A percentile compares a stretch with the other conserved stretches of the same genome.
phyloP scores from a whole-genome alignment of 2,888 invertebrate species.

The Agapostemon virescens region DNA sequence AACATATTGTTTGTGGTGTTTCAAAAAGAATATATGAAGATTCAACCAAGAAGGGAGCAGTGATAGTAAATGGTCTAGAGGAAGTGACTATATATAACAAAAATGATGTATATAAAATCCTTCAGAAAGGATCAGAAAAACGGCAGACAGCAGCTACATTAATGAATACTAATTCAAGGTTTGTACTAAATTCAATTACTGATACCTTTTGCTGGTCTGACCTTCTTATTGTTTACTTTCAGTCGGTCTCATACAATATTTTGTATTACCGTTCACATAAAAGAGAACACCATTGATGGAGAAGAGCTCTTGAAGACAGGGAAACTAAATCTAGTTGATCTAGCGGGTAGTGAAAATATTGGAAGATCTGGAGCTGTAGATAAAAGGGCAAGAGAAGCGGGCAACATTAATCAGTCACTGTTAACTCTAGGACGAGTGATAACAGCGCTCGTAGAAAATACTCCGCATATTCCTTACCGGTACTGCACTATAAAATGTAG shows the following conservation, averaged over 20 bases:
- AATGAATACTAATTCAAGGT: constrained; percentile 97
- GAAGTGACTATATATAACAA: constrained; percentile 95
- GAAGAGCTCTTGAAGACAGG: constrained; percentile 96
- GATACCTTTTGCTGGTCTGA: neutral
- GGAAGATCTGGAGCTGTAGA: constrained; percentile 96
- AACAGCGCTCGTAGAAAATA: constrained; percentile 94
- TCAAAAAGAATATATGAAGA: constrained; percentile 87
- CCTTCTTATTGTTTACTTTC: constrained; percentile 58
- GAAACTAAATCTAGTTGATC: constrained; percentile 97
- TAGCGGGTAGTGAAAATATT: constrained; percentile 98
- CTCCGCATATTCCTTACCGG: constrained; percentile 97
- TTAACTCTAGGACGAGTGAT: constrained; percentile 97
- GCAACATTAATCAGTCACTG: constrained; percentile 97
- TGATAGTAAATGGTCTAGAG: constrained; percentile 94
- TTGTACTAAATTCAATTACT: constrained; percentile 47
- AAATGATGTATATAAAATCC: constrained; percentile 92
- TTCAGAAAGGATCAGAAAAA: constrained; percentile 92
- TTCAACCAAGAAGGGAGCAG: constrained; percentile 90
- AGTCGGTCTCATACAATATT: constrained; percentile 98
- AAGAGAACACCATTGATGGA: constrained; percentile 93
- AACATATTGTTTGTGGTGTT: neutral
- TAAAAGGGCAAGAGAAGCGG: constrained; percentile 95
- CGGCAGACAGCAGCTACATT: constrained; percentile 95
- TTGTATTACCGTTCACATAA: constrained; percentile 95
- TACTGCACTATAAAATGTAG: constrained; percentile 71